Base-by-base conservation (phyloP, 1,140 invertebrate species). In the Calycopis cecrops region DNA sequence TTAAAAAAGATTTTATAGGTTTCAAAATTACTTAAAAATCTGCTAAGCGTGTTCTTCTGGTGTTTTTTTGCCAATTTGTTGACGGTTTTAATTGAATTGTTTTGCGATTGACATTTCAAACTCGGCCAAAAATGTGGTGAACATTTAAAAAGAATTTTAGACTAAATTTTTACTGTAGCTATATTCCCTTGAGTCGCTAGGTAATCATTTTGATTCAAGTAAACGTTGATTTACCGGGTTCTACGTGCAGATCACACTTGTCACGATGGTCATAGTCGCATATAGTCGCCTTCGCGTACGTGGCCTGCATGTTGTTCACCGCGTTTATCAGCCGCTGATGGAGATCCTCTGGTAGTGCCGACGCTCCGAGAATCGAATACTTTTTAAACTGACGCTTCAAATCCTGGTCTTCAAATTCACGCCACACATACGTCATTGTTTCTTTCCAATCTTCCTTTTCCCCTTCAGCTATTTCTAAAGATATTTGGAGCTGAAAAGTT, bases 211-310 rank as follows among this genome's bases (percentile, higher is more conserved):
- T n/a, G 9, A 21, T 28, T 3, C 6, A 49, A 34, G 33, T 34
- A 16, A 8, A 38, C 34, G 16, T 37, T 28, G 9, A 9, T 11
- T 49, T 86, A 93, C 92, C 93, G 63, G 95, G 95, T 63, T 96
- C 94, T 0, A 96, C 87, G 35, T 90, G 88, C 0, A 96, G 77
- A 68, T 94, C 90, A 70, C 94, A 96, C 62, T 93, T 93, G 0
- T 68, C 89, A 4, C 64, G 73, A 67, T 94, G 81, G 14, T 91
- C 90, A 64, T 89, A 93, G 65, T 91, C 91, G 70, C 94, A 96
- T 33, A 97, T 92, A 70, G 94, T 95, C 0, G 95, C 92, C 50
- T 91, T 95, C 1, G 93, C 92, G 67, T 94, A 96, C n/a, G 92
- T 93, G 4, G 89, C 90, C 71, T 95, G 89, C 95, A 97, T 96